Conservation (phyloP, 2,797 vertebrate genomes). For the Aselliscus stoliczkanus region DNA sequence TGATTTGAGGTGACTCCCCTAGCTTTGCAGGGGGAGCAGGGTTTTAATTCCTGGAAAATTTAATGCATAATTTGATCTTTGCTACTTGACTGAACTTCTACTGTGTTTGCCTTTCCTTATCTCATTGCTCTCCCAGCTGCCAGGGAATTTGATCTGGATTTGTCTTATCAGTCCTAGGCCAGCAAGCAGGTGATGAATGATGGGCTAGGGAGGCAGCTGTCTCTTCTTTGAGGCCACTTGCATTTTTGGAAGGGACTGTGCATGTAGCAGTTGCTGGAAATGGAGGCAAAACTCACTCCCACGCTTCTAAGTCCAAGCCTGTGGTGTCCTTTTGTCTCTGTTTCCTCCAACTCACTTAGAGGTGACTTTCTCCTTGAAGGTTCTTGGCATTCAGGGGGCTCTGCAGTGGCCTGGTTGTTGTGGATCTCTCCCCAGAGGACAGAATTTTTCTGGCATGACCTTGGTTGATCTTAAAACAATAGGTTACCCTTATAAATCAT, state of each 20-base stretch:
- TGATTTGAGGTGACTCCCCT: neutral
- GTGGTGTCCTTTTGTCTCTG: neutral
- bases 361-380: neutral
- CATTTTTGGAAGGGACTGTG: neutral
- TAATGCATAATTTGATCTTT: neutral
- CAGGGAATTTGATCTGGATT: conserved; percentile 42
- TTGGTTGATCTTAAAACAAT: neutral
- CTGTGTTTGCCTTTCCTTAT: neutral
- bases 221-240: conserved; percentile 6
- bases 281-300: neutral
- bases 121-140: conserved; percentile 19
- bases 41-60: conserved; percentile 20
- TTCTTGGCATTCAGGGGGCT: neutral
- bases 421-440: neutral
- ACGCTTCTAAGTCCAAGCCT: neutral
- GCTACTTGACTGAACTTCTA: neutral
- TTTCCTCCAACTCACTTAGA: neutral
- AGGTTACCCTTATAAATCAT: neutral
- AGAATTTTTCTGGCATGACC: neutral
- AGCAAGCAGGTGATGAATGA: conserved; percentile 16
- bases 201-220: conserved; percentile 31
- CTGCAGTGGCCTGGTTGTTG: neutral
- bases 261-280: neutral
- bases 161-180: conserved; percentile 37
- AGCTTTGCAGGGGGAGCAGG: neutral